phyloP scores from a whole-genome alignment of 2,888 invertebrate genomes.

The Ochlodes sylvanus region DNA sequence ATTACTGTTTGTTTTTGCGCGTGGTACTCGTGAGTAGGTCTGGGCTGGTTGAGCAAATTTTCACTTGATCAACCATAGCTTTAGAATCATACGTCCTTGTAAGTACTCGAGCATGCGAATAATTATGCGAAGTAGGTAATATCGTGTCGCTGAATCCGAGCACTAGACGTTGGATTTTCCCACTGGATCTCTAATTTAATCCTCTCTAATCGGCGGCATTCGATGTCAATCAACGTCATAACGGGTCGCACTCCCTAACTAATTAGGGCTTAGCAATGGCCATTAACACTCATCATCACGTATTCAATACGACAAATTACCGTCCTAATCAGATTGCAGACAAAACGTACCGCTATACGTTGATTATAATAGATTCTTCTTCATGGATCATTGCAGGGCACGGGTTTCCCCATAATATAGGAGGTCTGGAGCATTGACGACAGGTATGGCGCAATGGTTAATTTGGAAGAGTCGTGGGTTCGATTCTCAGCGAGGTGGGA shows the following conservation, averaged over 20 bases:
- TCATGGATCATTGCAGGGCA: no score
- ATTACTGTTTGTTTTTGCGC: background rate
- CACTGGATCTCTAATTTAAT: conserved; percentile 16
- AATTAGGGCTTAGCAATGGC: conserved; percentile 21
- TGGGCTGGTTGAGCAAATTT: no score
- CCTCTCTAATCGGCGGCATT: conserved; percentile 22
- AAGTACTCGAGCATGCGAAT: no score
- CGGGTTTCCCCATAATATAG: no score
- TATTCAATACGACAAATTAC: conserved; percentile 6
- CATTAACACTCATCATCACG: conserved; percentile 11
- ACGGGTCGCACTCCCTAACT: conserved; percentile 19
- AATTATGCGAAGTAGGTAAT: background rate
- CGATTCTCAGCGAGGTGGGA: no score
- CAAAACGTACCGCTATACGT: no score
- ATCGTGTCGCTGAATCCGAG: background rate
- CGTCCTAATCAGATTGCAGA: conserved; percentile 16
- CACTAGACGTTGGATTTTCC: conserved; percentile 10
- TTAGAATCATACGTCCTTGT: no score
- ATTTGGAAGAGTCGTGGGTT: no score
- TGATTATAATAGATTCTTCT: no score
- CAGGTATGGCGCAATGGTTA: no score
- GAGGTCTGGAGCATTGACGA: no score
- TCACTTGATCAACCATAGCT: no score
- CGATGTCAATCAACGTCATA: conserved; percentile 25
- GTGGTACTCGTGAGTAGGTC: background rate